These are phyloP conservation scores for Sycon ciliatum DNA, from an alignment of 37 sponge, comb jelly and placozoan genomes.

Conservation along the genomic window DNA sequence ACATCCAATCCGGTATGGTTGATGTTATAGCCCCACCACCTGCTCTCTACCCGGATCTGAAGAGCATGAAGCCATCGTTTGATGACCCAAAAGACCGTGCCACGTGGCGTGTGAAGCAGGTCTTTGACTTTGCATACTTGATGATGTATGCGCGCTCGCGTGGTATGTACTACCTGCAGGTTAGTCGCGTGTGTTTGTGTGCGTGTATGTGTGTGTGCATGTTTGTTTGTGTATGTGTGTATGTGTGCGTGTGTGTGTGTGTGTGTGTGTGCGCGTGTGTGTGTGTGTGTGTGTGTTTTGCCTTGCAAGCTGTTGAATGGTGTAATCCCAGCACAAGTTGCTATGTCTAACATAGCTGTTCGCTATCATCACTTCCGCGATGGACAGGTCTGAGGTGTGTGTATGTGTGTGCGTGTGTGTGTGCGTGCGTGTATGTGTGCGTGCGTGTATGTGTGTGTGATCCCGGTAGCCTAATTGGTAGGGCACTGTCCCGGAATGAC, in stretches of 20 bases:
- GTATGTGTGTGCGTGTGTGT: slow-evolving; percentile 11
- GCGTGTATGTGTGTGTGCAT: slow-evolving; percentile 22
- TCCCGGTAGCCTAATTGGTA: no score
- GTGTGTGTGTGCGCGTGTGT: slow-evolving; percentile 14
- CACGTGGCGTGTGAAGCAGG: slow-evolving; percentile 18
- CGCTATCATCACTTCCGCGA: no score
- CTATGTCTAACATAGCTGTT: no score
- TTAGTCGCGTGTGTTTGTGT: background rate
- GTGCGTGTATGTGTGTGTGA: no score
- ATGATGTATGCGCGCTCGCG: slow-evolving; percentile 11
- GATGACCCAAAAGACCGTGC: background rate
- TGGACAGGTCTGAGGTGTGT: no score
- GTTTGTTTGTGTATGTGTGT: slow-evolving; percentile 21
- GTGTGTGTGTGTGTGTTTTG: slow-evolving; percentile 14
- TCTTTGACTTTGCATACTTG: slow-evolving; percentile 13
- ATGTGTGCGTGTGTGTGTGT: background rate
- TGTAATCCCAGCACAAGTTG: no score
- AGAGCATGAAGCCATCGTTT: background rate
- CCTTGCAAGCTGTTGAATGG: no score
- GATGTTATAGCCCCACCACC: background rate
- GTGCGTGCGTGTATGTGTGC: no score
- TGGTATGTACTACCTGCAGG: slow-evolving; percentile 14
- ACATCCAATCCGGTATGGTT: background rate
- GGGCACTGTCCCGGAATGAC: no score
- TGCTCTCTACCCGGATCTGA: background rate